Conservation (phyloP, 2,797 vertebrate genomes). For the Neoniphon sammara region DNA sequence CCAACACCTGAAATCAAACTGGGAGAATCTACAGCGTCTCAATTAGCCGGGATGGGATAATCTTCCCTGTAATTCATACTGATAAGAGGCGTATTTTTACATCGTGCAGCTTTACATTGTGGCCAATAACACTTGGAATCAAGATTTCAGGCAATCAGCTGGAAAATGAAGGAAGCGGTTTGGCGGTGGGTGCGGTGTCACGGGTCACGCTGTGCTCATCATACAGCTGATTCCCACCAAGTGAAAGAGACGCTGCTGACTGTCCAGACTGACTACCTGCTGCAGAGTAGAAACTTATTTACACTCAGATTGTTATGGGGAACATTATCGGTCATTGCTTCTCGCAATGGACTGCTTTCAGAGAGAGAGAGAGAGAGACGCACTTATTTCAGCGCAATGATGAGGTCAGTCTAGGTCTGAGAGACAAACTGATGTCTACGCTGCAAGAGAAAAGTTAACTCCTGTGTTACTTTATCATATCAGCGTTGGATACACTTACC, state of each 20-base stretch:
- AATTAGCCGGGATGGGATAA: too few species aligned
- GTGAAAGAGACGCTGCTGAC: conserved; percentile 26
- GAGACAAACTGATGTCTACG: not conserved
- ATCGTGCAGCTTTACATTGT: conserved; percentile 5
- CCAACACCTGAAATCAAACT: conserved; percentile 24
- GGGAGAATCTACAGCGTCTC: too few species aligned
- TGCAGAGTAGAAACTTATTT: conserved; percentile 48
- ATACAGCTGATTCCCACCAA: conserved; percentile 52
- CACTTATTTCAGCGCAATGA: too few species aligned
- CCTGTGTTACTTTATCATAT: too few species aligned
- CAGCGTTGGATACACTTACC: not conserved
- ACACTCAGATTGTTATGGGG: conserved; percentile 15
- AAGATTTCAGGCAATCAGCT: conserved; percentile 3
- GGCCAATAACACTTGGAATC: conserved; percentile 14
- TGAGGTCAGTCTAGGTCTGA: too few species aligned
- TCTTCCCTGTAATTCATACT: too few species aligned
- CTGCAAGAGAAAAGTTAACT: not conserved
- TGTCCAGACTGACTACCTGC: conserved; percentile 53
- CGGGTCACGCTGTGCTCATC: conserved; percentile 47
- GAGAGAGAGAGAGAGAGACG: too few species aligned
- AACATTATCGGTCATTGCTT: too few species aligned
- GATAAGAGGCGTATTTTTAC: conserved; percentile 35
- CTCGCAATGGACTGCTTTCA: too few species aligned
- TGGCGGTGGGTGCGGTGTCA: conserved; percentile 15
- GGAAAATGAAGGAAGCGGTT: conserved; percentile 16